Base-by-base conservation (phyloP, 2,888 invertebrate genomes). In the Oxytorus armatus region DNA sequence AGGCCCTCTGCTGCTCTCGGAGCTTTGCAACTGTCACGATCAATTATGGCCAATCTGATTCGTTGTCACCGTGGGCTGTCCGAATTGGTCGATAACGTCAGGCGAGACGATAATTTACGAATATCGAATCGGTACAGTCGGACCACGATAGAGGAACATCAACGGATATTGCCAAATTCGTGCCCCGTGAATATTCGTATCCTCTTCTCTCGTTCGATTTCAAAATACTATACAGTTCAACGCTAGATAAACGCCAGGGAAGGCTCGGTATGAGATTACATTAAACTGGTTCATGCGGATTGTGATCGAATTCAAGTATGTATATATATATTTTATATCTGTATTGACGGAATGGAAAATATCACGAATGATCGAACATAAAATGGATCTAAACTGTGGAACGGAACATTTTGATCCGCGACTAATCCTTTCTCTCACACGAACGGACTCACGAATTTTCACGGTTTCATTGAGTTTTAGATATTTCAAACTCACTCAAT, bases 121-220 rank as follows among this genome's bases (percentile, higher is more conserved):
- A 79, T 82, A 79, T 77, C 76, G 69, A 82, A 63, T 87, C 84
- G 70, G 83, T 83, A 47, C 51, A 85, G 81, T 74, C 79, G 72
- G 36, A 33, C 47, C 42, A 51, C 68, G 86, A 87, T 86, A 85
- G 82, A 85, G 77, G 63, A 75, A 59, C 76, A 81, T 70, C 81
- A 84, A 86, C 86, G 87, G 86, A 88, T 87, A 87, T 88, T 88
- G 86, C 85, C 86, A 87, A 87, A 87, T 88, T 88, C 85, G 84
- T 86, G 82, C 77, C 65, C 76, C 86, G 83, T 86, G 87, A 86
- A 87, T 87, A 87, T 87, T 85, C 82, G 79, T 79, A 81, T 83
- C 55, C 47, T 39, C 49, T 49, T 57, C 63, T 25, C 44, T 66
- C 3, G 42, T 65, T 49, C 42, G 25, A 44, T n/a, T 29, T 10